Percentiles rank a stretch among this genome's conserved stretches.
Evolutionary conservation across 2,113 vertebrate genomes (phyloP).

Genomic region (Tyrannus savana): DNA sequence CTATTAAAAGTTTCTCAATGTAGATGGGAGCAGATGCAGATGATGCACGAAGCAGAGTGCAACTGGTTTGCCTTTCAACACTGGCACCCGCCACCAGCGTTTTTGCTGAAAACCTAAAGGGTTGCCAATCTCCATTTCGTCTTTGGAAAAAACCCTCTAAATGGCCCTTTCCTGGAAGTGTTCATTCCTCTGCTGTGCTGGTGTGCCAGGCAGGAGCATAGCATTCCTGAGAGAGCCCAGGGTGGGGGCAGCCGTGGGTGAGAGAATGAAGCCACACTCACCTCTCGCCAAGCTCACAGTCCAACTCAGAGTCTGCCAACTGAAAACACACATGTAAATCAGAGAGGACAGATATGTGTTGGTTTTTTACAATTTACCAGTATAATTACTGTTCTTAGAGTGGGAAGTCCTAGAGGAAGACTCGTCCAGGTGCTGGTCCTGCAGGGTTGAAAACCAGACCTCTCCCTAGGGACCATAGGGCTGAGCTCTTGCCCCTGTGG

Average conservation of each 20-base stretch:
- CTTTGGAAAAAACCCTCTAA: not conserved
- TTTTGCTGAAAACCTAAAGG: not conserved
- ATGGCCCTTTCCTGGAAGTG: not conserved
- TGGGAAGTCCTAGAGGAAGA: not conserved
- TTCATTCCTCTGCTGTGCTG: rapidly evolving
- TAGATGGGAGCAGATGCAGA: not conserved
- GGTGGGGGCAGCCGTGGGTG: rapidly evolving
- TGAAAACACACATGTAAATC: conserved; percentile 43
- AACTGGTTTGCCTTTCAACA: not conserved
- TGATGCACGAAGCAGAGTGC: not conserved
- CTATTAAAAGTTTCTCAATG: not conserved
- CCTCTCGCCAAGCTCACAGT: conserved; percentile 21
- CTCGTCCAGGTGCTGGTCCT: not conserved
- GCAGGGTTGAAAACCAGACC: not conserved
- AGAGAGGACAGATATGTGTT: not conserved
- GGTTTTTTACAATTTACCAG: not conserved
- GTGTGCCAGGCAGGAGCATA: not conserved
- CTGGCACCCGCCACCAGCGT: rapidly evolving
- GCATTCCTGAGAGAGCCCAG: not conserved
- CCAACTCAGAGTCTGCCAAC: conserved; percentile 2
- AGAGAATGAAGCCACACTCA: not conserved
- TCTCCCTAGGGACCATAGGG: not conserved
- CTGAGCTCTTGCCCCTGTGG: not conserved
- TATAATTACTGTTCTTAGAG: not conserved
- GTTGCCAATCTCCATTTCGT: not conserved